Percentiles rank a stretch among this genome's conserved stretches.
These are phyloP conservation scores for Phortica variegata DNA, from an alignment of 1,140 invertebrate species.

Conservation along the genomic window DNA sequence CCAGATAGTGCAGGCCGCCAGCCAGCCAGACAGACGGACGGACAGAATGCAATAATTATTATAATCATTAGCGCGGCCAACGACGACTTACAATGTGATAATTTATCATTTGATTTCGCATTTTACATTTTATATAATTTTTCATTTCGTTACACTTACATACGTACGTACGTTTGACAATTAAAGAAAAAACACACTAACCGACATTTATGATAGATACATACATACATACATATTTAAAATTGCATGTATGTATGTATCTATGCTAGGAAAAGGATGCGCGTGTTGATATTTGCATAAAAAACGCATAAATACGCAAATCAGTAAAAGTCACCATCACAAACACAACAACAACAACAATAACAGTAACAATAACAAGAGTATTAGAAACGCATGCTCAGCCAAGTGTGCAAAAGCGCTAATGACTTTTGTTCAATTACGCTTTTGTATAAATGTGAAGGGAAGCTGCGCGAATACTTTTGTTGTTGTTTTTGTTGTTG, in stretches of 20 bases:
- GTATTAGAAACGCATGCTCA: no score
- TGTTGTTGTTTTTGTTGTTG: no score
- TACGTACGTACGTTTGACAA: constrained; percentile 20
- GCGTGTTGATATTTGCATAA: constrained; percentile 34
- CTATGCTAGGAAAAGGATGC: background rate
- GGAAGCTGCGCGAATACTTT: no score
- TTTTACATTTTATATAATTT: constrained; percentile 1
- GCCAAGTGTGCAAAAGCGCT: no score
- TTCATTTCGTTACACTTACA: constrained; percentile 5
- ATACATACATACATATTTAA: constrained; percentile 6
- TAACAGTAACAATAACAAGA: no score
- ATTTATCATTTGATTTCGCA: constrained; percentile 48
- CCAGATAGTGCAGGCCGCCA: background rate
- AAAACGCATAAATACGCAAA: constrained; percentile 50
- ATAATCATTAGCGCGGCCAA: constrained; percentile 36
- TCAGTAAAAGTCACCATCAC: no score
- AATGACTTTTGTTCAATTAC: no score
- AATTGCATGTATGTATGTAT: constrained; percentile 4
- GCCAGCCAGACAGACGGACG: background rate
- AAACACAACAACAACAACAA: no score
- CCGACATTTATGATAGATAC: background rate
- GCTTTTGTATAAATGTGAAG: no score
- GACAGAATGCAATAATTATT: constrained; percentile 37
- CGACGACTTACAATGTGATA: constrained; percentile 23
- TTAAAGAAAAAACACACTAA: constrained; percentile 9